Conservation (phyloP, 2,113 vertebrate genomes). For the Tragelaphus strepsiceros region DNA sequence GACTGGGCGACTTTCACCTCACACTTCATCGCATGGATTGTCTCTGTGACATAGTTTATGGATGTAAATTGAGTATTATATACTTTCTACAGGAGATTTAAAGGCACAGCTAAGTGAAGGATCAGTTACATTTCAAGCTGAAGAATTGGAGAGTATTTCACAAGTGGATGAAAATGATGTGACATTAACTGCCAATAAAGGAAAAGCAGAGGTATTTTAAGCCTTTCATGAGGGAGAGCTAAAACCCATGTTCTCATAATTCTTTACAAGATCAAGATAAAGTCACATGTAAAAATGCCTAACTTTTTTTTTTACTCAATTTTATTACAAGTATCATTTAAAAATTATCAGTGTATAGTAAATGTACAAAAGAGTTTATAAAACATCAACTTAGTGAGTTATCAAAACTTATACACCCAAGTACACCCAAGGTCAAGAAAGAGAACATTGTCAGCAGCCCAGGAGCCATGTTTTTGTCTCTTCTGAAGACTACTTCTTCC, state of each 20-base stretch:
- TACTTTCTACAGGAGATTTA: constrained; percentile 79
- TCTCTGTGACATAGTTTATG: neutral
- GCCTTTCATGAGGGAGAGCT: neutral
- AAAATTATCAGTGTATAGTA: neutral
- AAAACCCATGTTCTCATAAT: neutral
- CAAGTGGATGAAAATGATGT: constrained; percentile 54
- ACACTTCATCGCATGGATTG: neutral
- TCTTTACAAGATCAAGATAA: neutral
- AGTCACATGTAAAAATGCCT: neutral
- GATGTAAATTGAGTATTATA: neutral
- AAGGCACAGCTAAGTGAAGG: constrained; percentile 66
- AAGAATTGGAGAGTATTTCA: constrained; percentile 42
- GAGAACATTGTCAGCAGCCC: neutral
- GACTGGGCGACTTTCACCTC: neutral
- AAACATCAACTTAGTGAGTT: neutral
- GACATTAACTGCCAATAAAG: constrained; percentile 31
- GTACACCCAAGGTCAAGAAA: neutral
- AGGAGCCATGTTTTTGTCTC: neutral
- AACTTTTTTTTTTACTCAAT: neutral
- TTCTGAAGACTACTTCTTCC: neutral
- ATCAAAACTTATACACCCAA: neutral
- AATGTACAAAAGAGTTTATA: neutral
- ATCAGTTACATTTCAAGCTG: constrained; percentile 66
- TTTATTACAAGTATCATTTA: constrained; percentile 16
- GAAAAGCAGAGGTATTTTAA: constrained; percentile 66